A percentile compares a stretch with the other conserved stretches of the same genome.
Conservation (phyloP, 2,888 invertebrate species). For the Hypomecis atomaria region DNA sequence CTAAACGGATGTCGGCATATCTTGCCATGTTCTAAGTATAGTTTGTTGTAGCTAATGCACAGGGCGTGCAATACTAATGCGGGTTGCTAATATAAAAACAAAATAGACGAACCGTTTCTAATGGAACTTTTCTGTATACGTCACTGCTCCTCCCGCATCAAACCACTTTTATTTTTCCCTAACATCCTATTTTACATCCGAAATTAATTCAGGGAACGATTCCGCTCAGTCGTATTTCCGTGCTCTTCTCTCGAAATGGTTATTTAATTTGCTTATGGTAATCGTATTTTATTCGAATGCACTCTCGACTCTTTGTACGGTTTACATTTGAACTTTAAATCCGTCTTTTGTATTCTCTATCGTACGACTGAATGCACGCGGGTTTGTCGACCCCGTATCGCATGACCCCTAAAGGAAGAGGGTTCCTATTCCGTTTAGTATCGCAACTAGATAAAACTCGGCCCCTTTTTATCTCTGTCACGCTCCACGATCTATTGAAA, state of each 20-base stretch:
- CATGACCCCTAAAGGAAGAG: conserved; percentile 74
- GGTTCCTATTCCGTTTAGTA: conserved; percentile 72
- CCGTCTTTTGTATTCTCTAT: conserved; percentile 51
- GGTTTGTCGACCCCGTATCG: conserved; percentile 73
- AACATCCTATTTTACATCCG: conserved; percentile 36
- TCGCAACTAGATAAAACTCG: conserved; percentile 61
- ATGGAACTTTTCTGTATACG: conserved; percentile 66
- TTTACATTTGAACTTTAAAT: conserved; percentile 49
- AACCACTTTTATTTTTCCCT: conserved; percentile 39
- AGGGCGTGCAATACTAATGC: conserved; percentile 29
- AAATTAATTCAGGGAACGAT: conserved; percentile 44
- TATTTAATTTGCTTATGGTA: conserved; percentile 48
- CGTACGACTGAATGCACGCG: conserved; percentile 67
- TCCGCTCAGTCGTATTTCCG: conserved; percentile 36
- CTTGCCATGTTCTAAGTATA: neutral
- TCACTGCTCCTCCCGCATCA: conserved; percentile 49
- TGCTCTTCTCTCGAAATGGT: conserved; percentile 40
- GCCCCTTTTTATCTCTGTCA: conserved; percentile 71
- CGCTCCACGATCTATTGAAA: conserved; percentile 61
- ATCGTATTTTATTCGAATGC: conserved; percentile 37
- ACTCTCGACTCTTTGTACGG: conserved; percentile 33
- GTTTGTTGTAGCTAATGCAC: neutral
- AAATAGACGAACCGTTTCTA: conserved; percentile 48
- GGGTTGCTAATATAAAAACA: conserved; percentile 47
- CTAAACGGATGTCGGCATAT: neutral